Conservation (phyloP, 2,888 invertebrate genomes). For the Argyresthia goedartella region DNA sequence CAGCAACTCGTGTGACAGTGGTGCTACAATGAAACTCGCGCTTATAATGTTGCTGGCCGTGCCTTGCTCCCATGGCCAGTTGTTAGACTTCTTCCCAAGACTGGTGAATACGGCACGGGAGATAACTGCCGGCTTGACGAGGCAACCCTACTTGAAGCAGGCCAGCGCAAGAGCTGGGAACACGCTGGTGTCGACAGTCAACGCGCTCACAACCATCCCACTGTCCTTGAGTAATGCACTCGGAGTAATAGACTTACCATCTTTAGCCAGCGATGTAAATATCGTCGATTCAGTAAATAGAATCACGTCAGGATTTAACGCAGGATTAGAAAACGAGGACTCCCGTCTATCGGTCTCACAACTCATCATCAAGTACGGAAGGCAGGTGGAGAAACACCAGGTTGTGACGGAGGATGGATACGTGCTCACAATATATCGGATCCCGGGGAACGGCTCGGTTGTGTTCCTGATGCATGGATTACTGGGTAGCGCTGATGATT, state of each 20-base stretch:
- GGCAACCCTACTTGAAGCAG: no score
- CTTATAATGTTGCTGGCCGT: not conserved
- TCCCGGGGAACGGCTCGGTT: conserved; percentile 31
- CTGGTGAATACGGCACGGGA: not conserved
- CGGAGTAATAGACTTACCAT: conserved; percentile 17
- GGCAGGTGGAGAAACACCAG: conserved; percentile 26
- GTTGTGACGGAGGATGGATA: conserved; percentile 41
- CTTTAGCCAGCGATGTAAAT: conserved; percentile 19
- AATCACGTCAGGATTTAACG: conserved; percentile 21
- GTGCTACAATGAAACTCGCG: not conserved
- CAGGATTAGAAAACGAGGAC: conserved; percentile 32
- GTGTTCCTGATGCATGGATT: conserved; percentile 50
- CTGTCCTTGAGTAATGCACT: conserved; percentile 20
- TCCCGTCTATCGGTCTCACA: conserved; percentile 21
- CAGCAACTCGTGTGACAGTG: not conserved
- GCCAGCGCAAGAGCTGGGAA: conserved; percentile 13
- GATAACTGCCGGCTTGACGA: not conserved
- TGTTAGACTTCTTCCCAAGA: not conserved
- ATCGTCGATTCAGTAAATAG: conserved; percentile 19
- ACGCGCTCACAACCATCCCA: conserved; percentile 18
- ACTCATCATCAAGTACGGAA: conserved; percentile 35
- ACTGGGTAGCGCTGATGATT: conserved; percentile 43
- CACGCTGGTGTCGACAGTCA: conserved; percentile 18
- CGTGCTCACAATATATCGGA: conserved; percentile 32
- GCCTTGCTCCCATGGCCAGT: not conserved